Conservation (phyloP, 2,888 invertebrate species). For the Spisula subtruncata region DNA sequence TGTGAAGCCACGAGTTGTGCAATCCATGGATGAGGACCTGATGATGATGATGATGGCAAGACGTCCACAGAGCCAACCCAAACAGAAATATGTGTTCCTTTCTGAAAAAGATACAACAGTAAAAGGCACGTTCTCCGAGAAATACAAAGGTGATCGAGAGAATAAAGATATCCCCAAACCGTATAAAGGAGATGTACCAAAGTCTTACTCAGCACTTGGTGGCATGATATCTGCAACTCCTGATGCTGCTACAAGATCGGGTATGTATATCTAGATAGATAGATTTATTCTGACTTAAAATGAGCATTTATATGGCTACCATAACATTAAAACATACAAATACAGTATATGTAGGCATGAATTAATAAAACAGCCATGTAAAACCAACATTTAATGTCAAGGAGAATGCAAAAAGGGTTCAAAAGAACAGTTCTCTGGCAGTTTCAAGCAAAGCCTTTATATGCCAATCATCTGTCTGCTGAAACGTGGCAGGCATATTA, state of each 20-base stretch:
- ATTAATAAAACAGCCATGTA: too few species aligned
- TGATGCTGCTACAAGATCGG: constrained; percentile 43
- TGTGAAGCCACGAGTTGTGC: constrained; percentile 49
- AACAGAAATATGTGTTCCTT: constrained; percentile 80
- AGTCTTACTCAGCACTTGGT: constrained; percentile 76
- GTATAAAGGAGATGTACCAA: constrained; percentile 72
- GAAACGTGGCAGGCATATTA: too few species aligned
- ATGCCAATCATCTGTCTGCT: too few species aligned
- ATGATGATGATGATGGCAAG: constrained; percentile 69
- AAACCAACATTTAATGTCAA: too few species aligned
- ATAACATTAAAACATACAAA: too few species aligned
- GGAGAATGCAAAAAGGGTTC: too few species aligned
- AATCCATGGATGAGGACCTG: constrained; percentile 73
- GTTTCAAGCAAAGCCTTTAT: too few species aligned
- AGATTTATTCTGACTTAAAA: too few species aligned
- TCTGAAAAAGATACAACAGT: constrained; percentile 80
- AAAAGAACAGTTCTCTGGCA: too few species aligned
- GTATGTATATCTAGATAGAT: constrained; percentile 23
- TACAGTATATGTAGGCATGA: too few species aligned
- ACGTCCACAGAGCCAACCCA: constrained; percentile 57
- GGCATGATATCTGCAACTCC: constrained; percentile 59
- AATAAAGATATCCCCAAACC: constrained; percentile 73
- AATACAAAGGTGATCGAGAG: constrained; percentile 75
- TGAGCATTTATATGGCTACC: too few species aligned
- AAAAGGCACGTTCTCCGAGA: constrained; percentile 80